These are phyloP conservation scores for Laticauda colubrina DNA, from an alignment of 2,113 vertebrate genomes.

Conservation along the genomic window DNA sequence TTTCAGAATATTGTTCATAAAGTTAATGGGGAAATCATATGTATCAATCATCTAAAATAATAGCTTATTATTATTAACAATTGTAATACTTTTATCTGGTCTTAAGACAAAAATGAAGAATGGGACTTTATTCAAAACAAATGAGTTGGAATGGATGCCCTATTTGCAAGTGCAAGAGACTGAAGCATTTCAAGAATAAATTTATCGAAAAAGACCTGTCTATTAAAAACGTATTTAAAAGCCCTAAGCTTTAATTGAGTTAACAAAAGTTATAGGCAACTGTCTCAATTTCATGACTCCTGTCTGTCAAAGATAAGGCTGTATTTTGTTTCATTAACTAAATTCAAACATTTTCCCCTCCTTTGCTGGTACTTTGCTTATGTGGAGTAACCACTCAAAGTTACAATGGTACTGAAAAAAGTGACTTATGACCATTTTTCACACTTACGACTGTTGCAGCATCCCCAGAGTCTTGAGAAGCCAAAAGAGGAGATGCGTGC, in stretches of 20 bases:
- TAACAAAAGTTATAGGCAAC: not conserved
- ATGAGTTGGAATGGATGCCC: not conserved
- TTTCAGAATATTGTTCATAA: not conserved
- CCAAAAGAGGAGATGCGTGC: too few relatives aligned
- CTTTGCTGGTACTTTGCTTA: too few relatives aligned
- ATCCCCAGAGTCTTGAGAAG: too few relatives aligned
- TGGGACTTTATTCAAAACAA: not conserved
- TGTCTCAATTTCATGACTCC: not conserved
- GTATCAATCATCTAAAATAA: not conserved
- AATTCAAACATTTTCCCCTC: not conserved
- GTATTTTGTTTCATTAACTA: not conserved
- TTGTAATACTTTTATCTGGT: accelerated
- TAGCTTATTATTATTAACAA: not conserved
- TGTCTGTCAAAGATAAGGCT: not conserved
- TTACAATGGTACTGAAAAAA: too few relatives aligned
- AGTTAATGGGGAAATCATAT: not conserved
- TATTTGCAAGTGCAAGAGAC: not conserved
- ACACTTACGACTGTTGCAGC: too few relatives aligned
- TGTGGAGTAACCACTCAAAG: too few relatives aligned
- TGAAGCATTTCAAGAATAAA: not conserved
- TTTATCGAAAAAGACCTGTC: not conserved
- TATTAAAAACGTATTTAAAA: not conserved
- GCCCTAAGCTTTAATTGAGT: not conserved
- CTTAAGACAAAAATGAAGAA: accelerated
- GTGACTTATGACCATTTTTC: too few relatives aligned